Base-by-base conservation (phyloP, 2,888 invertebrate genomes). In the Augiades crinisus region DNA sequence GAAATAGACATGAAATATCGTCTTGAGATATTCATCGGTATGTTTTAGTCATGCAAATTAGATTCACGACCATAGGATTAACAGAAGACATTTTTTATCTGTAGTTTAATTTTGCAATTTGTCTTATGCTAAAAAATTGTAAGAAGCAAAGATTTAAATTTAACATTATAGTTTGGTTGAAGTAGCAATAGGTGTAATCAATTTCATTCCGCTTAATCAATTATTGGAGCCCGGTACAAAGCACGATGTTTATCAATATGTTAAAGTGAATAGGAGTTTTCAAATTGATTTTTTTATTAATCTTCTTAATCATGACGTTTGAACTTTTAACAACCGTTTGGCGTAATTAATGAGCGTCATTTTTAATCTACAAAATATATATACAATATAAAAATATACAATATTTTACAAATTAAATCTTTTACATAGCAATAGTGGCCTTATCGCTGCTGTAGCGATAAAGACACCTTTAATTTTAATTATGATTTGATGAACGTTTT, bases 31-130 rank as follows among this genome's bases (percentile, higher is more conserved):
- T 22, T 27, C 19, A 36, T 50, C 34, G 43, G 30, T 30, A 19
- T 16, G 34, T 24, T 50, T 43, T 41, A 16, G n/a, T 31, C 33
- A 50, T 50, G 41, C 49, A 50, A 50, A 50, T 43, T 34, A 43
- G 34, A 33, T 50, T 43, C 22, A 41, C 49, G 24, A 43, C 49
- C 27, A 10, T 5, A 27, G 34, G 34, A 50, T 34, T 50, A 50
- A 17, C 33, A 43, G 21, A 49, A 33, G 49, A 50, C 19, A 50
- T 50, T 43, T 50, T 47, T 50, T 50, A 36, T 36, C 1, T 19
- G 5, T 34, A 24, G 24, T 27, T 17, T 14, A 27, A 27, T 41
- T 27, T 50, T 10, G 19, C 24, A 49, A 34, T 49, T 33, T 50
- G 19, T 50, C 36, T n/a, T 36, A 10, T 22, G 16, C 27, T 41